A percentile compares a stretch with the other conserved stretches of the same genome.
Evolutionary conservation across 2,113 vertebrate genomes (phyloP).

Genomic region (Puntigrus tetrazona): DNA sequence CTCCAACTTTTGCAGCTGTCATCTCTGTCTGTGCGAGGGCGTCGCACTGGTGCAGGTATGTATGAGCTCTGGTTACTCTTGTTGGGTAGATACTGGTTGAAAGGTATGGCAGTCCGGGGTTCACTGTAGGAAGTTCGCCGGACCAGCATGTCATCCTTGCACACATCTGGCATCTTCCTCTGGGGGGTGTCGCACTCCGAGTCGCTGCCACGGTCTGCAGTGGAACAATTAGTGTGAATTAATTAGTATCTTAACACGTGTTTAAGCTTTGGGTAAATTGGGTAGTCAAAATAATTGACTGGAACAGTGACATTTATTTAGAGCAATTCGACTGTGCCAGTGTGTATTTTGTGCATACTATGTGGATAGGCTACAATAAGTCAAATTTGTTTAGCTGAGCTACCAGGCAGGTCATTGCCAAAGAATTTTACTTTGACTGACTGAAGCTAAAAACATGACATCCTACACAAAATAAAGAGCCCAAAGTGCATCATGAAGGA

Average conservation of each 20-base stretch:
- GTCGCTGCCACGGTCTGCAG: constrained; percentile 91
- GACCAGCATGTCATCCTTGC: constrained; percentile 94
- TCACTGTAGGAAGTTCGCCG: constrained; percentile 89
- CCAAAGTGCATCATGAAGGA: background rate
- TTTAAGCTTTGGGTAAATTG: background rate
- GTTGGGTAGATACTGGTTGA: constrained; percentile 99
- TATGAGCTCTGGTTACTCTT: constrained; percentile 93
- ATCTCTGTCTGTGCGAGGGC: constrained; percentile 82
- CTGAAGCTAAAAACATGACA: too few relatives aligned
- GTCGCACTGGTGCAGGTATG: constrained; percentile 82
- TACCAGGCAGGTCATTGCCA: background rate
- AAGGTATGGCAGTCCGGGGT: constrained; percentile 88
- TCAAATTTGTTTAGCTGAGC: background rate
- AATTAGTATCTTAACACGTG: background rate
- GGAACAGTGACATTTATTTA: background rate
- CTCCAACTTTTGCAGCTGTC: constrained; percentile 92
- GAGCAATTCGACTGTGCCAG: background rate
- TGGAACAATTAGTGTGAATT: background rate
- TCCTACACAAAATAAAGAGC: background rate
- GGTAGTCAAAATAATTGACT: background rate
- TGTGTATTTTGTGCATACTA: too few relatives aligned
- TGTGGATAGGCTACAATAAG: background rate
- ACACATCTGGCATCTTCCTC: constrained; percentile 90
- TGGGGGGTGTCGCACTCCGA: constrained; percentile 89
- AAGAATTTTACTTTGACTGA: background rate